Base-by-base conservation (phyloP, 2,113 vertebrate species). In the Patagioenas fasciata region DNA sequence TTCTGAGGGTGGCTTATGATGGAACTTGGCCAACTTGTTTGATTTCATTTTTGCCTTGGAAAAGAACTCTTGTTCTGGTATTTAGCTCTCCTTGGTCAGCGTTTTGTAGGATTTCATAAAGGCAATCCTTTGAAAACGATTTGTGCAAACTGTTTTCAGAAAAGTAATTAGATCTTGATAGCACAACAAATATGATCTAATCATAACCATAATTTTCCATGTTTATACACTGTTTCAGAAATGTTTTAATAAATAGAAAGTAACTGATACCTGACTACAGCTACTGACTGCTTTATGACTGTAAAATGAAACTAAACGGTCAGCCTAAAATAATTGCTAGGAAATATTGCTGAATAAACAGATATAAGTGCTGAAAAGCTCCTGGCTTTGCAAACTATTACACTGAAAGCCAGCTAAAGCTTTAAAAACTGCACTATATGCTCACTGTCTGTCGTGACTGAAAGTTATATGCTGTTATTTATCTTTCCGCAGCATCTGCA, bases 331-430 rank as follows among this genome's bases (percentile, higher is more conserved):
- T 84, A 96, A 97, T 91, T 94, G 87, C 72, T 80, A 61, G 64
- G 88, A 94, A 96, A 97, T 94, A 96, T 86, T 91, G 93, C 88
- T 89, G 94, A 95, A 93, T 91, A 94, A 92, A 94, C 89, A 93
- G 79, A 86, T 92, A 34, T 66, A 91, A 93, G 74, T 58, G 77
- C 64, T 87, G 83, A 94, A 95, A 89, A 95, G 65, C 91, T 94
- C 91, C 70, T 72, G 75, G 80, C 48, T 96, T 95, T 95, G 62
- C 74, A 87, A 95, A 93, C 77, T 84, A 48, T 90, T 94, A 78
- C 56, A 34, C 79, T 95, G 69, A 94, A 96, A 94, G 62, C 54
- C 69, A 80, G 58, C 34, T 91, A 92, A 89, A 91, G 67, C 67
- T 61, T 88, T 82, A 53, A 87, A 80, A 94, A 95, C 62, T 80